Conservation (phyloP, 2,113 vertebrate species). For the Percopsis transmontana region DNA sequence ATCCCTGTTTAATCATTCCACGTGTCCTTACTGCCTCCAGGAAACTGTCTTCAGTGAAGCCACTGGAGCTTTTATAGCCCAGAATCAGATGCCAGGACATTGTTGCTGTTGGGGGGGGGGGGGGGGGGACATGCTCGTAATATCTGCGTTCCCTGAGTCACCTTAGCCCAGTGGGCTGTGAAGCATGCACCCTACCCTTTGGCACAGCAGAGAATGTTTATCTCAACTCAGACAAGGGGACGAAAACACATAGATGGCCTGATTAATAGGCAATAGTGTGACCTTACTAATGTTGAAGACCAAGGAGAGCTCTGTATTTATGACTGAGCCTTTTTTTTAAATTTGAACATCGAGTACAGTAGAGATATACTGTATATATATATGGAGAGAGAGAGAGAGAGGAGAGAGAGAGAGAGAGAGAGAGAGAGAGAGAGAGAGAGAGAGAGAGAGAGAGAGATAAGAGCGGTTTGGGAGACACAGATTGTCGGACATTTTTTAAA, state of each 20-base stretch:
- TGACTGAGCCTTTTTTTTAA: constrained; percentile 32
- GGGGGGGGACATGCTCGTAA: neutral
- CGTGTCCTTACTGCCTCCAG: constrained; percentile 11
- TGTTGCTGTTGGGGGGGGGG: constrained; percentile 1
- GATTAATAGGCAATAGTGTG: neutral
- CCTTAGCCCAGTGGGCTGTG: constrained; percentile 11
- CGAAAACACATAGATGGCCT: neutral
- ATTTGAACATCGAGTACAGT: too few species aligned
- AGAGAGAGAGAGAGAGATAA: too few species aligned
- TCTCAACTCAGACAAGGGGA: constrained; percentile 23
- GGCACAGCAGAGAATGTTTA: constrained; percentile 20
- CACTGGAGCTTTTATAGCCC: constrained; percentile 45
- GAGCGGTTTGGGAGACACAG: too few species aligned
- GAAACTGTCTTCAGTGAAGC: constrained; percentile 9
- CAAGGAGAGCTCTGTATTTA: constrained; percentile 58
- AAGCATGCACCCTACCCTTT: constrained; percentile 30
- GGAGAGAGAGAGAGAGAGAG: too few species aligned
- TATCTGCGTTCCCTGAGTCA: constrained; percentile 17
- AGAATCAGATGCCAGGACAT: constrained; percentile 24
- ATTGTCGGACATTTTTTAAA: too few species aligned
- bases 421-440: too few species aligned
- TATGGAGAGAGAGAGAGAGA: too few species aligned
- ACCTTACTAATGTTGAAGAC: constrained; percentile 29
- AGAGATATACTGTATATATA: too few species aligned
- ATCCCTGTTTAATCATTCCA: constrained; percentile 6